Conservation (phyloP, 2,888 invertebrate species). For the Eupithecia centaureata region DNA sequence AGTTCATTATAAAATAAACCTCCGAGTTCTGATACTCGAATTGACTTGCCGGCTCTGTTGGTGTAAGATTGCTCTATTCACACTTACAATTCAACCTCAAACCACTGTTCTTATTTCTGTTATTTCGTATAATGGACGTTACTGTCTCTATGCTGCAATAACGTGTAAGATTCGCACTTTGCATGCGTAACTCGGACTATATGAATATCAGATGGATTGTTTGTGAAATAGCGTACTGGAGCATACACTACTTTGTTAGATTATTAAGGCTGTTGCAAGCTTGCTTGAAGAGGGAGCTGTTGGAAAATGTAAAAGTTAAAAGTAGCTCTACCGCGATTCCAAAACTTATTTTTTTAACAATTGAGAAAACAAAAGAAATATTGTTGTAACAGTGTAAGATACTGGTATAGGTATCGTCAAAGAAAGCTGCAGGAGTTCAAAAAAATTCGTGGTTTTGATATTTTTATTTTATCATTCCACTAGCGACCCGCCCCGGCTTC, state of each 20-base stretch:
- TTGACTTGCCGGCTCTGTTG: no score
- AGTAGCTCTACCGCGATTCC: background rate
- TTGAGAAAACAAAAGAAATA: no score
- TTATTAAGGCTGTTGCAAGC: background rate
- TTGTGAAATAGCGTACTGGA: slow-evolving; percentile 8
- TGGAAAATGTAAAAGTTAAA: background rate
- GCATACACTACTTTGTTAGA: background rate
- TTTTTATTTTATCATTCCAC: no score
- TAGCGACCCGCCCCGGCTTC: no score
- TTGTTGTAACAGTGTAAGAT: no score
- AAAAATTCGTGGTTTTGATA: no score
- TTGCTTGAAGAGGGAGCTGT: background rate
- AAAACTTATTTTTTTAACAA: no score
- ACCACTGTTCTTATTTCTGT: slow-evolving; percentile 6
- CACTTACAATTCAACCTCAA: background rate
- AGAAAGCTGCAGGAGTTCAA: no score
- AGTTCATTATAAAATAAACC: no score
- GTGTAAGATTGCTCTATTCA: background rate
- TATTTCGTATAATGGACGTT: background rate
- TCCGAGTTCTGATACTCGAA: no score
- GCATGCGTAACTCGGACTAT: slow-evolving; percentile 7
- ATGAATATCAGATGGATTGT: slow-evolving; percentile 3
- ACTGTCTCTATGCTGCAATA: slow-evolving; percentile 6
- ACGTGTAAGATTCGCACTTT: slow-evolving; percentile 1
- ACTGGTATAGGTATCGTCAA: no score